phyloP scores from a whole-genome alignment of 2,888 invertebrate species.

The Epirrhoe alternata region DNA sequence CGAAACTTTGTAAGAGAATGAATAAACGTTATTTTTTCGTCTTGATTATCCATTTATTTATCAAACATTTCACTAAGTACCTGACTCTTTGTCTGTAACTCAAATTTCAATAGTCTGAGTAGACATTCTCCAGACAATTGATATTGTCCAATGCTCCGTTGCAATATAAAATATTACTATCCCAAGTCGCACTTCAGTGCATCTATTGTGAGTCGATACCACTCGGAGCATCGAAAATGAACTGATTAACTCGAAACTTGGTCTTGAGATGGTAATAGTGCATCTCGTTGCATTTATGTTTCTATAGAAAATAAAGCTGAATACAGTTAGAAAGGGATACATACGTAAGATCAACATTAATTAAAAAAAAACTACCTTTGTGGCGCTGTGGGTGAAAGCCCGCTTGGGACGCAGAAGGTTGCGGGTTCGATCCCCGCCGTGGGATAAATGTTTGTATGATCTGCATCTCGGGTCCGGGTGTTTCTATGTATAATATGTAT shows the following conservation, averaged over 20 bases:
- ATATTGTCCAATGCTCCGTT: slow-evolving; percentile 43
- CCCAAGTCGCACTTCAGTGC: slow-evolving; percentile 65
- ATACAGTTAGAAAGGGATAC: not conserved
- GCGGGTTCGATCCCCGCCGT: no score
- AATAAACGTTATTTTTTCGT: slow-evolving; percentile 40
- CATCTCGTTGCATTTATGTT: slow-evolving; percentile 34
- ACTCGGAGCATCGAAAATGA: slow-evolving; percentile 77
- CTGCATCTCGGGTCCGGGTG: no score
- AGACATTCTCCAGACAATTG: slow-evolving; percentile 36
- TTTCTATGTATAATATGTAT: no score
- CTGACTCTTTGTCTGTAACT: slow-evolving; percentile 11
- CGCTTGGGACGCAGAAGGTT: no score
- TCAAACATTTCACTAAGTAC: no score
- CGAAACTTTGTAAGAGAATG: slow-evolving; percentile 58
- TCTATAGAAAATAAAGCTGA: not conserved
- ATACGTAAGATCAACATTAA: no score
- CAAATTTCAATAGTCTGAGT: slow-evolving; percentile 23
- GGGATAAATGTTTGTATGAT: no score
- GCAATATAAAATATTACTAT: slow-evolving; percentile 55
- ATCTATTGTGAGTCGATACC: slow-evolving; percentile 74
- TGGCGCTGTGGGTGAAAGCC: no score
- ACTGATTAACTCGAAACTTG: slow-evolving; percentile 78
- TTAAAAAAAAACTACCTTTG: no score
- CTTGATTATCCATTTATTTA: slow-evolving; percentile 17
- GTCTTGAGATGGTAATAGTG: slow-evolving; percentile 65